These are phyloP conservation scores for Genyomyrus donnyi DNA, from an alignment of 2,113 vertebrate species.

Conservation along the genomic window DNA sequence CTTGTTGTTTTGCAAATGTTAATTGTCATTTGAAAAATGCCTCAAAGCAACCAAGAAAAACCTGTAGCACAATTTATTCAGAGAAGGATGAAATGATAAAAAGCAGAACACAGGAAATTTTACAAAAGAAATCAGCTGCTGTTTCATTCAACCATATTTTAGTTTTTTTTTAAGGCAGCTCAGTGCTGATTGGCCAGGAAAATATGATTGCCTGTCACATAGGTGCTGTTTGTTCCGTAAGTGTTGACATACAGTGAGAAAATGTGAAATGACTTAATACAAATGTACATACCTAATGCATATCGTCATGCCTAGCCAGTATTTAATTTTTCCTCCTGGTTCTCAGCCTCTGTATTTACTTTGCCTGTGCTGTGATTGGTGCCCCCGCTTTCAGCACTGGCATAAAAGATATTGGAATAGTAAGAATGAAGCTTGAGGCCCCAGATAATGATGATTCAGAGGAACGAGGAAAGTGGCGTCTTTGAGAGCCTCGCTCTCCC, in stretches of 20 bases:
- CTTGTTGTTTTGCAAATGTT: neutral
- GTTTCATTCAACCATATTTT: neutral
- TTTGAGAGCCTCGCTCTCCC: neutral
- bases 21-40: neutral
- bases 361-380: neutral
- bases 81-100: neutral
- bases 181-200: neutral
- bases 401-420: neutral
- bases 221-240: neutral
- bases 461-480: neutral
- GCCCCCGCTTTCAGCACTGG: neutral
- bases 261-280: neutral
- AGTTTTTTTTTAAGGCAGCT: neutral
- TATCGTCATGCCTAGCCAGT: neutral
- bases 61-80: neutral
- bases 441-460: neutral
- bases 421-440: neutral
- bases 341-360: neutral
- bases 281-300: neutral
- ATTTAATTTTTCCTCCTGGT: neutral
- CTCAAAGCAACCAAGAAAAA: neutral
- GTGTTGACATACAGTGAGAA: neutral
- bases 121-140: neutral
- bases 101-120: neutral
- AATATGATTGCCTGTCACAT: neutral